Conservation (phyloP, 2,797 vertebrate species). For the Propithecus deckenii region DNA sequence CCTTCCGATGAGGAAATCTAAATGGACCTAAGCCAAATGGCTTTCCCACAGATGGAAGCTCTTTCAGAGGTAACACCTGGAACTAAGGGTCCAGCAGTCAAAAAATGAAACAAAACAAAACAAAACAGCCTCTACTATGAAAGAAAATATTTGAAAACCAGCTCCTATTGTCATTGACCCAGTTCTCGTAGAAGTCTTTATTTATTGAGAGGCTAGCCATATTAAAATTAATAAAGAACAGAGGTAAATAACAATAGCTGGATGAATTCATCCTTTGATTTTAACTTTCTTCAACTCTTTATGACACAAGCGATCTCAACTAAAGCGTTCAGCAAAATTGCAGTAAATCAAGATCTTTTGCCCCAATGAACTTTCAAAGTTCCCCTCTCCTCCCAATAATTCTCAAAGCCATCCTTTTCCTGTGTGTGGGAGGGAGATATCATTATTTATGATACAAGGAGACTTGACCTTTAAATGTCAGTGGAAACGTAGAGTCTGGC, state of each 20-base stretch:
- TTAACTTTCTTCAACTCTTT: slow-evolving; percentile 26
- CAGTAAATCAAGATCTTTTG: neutral
- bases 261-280: neutral
- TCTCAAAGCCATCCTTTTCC: neutral
- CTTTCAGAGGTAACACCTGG: neutral
- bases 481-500: neutral
- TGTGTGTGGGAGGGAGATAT: neutral
- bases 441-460: slow-evolving; percentile 37
- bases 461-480: slow-evolving; percentile 73
- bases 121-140: neutral
- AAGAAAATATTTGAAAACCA: slow-evolving; percentile 1
- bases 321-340: neutral
- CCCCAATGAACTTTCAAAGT: neutral
- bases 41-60: neutral
- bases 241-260: neutral
- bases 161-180: neutral
- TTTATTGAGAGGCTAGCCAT: neutral
- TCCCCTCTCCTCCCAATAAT: neutral
- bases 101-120: neutral
- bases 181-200: neutral
- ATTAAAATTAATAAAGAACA: slow-evolving; percentile 12
- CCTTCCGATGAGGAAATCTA: neutral
- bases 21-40: neutral
- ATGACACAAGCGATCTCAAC: neutral
- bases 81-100: neutral